Evolutionary conservation across 2,888 invertebrate genomes (phyloP).

Genomic region (Orchesellides sinensis): DNA sequence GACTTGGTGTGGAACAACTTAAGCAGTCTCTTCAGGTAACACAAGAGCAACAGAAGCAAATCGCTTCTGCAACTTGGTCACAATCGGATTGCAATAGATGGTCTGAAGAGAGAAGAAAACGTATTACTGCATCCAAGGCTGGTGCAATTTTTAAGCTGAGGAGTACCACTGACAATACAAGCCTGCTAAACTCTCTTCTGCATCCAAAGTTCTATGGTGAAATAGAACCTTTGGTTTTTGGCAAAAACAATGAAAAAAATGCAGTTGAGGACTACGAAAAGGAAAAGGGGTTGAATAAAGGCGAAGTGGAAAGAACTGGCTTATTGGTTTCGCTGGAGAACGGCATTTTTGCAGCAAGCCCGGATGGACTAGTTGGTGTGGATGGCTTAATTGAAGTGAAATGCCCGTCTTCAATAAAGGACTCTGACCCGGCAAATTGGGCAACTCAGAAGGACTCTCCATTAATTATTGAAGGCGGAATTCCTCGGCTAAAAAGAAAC

Average conservation of each 20-base stretch:
- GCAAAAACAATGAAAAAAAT: conserved; percentile 7
- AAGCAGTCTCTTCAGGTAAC: too few species aligned
- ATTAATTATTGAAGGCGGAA: not conserved
- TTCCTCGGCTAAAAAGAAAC: not conserved
- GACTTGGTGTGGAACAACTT: too few species aligned
- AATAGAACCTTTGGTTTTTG: not conserved
- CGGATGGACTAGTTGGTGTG: conserved; percentile 18
- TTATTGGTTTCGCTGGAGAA: not conserved
- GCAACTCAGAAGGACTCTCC: not conserved
- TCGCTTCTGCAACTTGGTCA: too few species aligned
- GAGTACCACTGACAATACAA: too few species aligned
- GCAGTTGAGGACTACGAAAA: conserved; percentile 4
- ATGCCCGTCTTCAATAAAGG: conserved; percentile 4
- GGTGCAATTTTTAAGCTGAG: too few species aligned
- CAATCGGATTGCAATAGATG: too few species aligned
- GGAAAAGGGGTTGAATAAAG: not conserved
- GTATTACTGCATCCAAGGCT: too few species aligned
- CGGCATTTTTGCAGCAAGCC: conserved; percentile 9
- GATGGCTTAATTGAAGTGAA: conserved; percentile 30
- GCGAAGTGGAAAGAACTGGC: not conserved
- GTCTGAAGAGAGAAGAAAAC: too few species aligned
- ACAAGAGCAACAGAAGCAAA: too few species aligned
- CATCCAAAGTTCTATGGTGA: not conserved
- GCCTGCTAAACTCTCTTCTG: too few species aligned
- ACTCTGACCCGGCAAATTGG: not conserved